Evolutionary conservation across 1,140 invertebrate species (phyloP).

Genomic region (Drosophila subobscura): DNA sequence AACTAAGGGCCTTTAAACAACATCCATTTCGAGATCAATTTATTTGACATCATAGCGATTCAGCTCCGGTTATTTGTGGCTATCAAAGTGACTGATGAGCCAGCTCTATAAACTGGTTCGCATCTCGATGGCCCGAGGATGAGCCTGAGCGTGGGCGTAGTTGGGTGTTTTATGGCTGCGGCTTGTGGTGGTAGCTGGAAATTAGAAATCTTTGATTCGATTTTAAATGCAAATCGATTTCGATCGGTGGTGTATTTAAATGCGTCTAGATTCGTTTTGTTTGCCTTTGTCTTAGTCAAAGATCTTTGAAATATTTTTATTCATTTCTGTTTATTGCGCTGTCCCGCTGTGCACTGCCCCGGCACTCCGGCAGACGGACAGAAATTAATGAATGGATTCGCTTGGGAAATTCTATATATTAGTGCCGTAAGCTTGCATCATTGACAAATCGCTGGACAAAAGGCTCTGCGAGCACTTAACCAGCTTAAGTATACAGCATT

Average conservation of each 20-base stretch:
- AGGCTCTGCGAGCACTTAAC: constrained; percentile 44
- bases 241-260: constrained; percentile 62
- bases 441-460: constrained; percentile 70
- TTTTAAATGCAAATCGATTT: constrained; percentile 77
- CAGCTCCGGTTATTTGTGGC: constrained; percentile 60
- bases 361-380: constrained; percentile 31
- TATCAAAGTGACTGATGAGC: constrained; percentile 77
- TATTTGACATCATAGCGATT: constrained; percentile 51
- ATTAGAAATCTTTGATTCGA: constrained; percentile 59
- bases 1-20: constrained; percentile 53
- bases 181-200: constrained; percentile 47
- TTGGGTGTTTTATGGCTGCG: constrained; percentile 41
- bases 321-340: constrained; percentile 62
- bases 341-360: constrained; percentile 44
- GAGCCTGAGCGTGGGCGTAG: constrained; percentile 45
- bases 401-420: constrained; percentile 48
- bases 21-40: constrained; percentile 50
- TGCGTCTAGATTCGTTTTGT: constrained; percentile 64
- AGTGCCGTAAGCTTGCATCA: constrained; percentile 54
- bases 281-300: constrained; percentile 47
- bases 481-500: constrained; percentile 50
- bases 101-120: constrained; percentile 64
- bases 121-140: constrained; percentile 9
- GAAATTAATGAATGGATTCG: constrained; percentile 64
- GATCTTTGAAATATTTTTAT: constrained; percentile 49